These are phyloP conservation scores for Enteromius treurensis DNA, from an alignment of 2,797 vertebrate species.

Conservation along the genomic window DNA sequence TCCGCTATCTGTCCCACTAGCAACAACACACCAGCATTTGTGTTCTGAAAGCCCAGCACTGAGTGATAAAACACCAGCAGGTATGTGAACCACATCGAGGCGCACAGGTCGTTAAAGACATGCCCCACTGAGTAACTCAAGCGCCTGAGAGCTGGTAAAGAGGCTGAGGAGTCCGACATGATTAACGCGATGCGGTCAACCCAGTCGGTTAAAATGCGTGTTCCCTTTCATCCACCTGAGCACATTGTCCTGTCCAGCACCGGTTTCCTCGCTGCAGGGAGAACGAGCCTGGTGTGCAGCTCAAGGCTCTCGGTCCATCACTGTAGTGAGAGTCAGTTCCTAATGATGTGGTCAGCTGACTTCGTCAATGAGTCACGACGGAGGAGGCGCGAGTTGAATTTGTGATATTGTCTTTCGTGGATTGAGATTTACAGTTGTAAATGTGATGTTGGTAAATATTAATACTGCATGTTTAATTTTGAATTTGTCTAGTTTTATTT, in stretches of 20 bases:
- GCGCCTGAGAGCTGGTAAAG: conserved; percentile 66
- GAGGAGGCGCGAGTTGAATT: not conserved
- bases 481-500: not conserved
- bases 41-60: conserved; percentile 85
- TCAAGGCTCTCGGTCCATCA: not conserved
- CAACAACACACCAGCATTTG: conserved; percentile 83
- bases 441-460: not conserved
- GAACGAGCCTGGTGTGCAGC: not conserved
- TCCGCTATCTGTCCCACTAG: conserved; percentile 88
- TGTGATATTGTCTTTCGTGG: not conserved
- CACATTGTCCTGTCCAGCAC: not conserved
- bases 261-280: not conserved
- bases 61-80: conserved; percentile 90
- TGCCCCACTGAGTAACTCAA: conserved; percentile 88
- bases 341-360: conserved; percentile 29
- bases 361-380: conserved; percentile 9
- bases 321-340: not conserved
- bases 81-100: conserved; percentile 96
- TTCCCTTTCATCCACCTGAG: not conserved
- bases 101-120: conserved; percentile 92
- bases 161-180: conserved; percentile 65
- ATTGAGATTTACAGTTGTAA: not conserved
- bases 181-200: not conserved
- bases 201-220: not conserved
- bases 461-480: not conserved